Conservation (phyloP, 2,797 vertebrate species). For the Pantherophis alleghaniensis region DNA sequence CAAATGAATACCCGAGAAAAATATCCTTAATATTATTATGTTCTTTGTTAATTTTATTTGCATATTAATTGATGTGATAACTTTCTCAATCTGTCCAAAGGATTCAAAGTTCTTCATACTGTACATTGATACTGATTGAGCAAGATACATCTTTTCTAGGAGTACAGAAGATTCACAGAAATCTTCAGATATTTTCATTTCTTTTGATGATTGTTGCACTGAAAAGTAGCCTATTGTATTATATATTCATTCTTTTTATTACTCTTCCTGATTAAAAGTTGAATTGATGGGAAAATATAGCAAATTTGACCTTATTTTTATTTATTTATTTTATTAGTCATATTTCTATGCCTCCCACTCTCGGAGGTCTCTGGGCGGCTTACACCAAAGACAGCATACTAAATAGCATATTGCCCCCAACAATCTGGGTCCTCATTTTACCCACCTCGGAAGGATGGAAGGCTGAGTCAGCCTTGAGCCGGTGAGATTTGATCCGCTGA, state of each 20-base stretch:
- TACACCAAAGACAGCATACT: too few relatives aligned
- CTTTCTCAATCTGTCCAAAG: neutral
- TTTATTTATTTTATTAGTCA: too few relatives aligned
- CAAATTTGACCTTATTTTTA: neutral
- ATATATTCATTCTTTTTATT: neutral
- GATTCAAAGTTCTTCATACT: neutral
- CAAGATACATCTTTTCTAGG: neutral
- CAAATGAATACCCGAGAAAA: neutral
- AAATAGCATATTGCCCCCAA: too few relatives aligned
- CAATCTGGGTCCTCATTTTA: too few relatives aligned
- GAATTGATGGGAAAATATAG: neutral
- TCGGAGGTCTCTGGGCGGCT: too few relatives aligned
- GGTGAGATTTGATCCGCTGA: too few relatives aligned
- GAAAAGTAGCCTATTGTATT: neutral
- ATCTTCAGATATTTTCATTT: neutral
- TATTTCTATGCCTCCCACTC: too few relatives aligned
- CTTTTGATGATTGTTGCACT: neutral
- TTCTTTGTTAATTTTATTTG: neutral
- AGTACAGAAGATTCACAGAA: neutral
- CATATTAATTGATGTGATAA: neutral
- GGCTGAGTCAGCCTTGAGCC: too few relatives aligned
- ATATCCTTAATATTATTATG: neutral
- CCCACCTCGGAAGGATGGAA: too few relatives aligned
- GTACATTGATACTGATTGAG: neutral
- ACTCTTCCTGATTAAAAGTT: neutral